Conservation (phyloP, 2,888 invertebrate species). For the Chromoteleia sp. region DNA sequence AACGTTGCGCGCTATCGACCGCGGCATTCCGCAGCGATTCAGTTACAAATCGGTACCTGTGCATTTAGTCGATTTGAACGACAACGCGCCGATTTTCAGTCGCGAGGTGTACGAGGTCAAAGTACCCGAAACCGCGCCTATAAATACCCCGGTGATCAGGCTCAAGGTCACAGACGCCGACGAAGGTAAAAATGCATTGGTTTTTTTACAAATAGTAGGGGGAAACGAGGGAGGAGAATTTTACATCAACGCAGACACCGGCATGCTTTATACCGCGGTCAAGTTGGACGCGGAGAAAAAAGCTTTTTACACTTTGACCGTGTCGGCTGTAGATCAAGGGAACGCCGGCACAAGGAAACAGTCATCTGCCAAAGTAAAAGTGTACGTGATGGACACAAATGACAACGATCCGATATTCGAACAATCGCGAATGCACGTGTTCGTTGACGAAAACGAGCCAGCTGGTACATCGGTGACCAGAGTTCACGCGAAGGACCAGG, state of each 20-base stretch:
- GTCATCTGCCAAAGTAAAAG: conserved; percentile 95
- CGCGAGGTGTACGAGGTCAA: conserved; percentile 94
- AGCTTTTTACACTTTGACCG: conserved; percentile 93
- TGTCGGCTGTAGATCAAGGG: conserved; percentile 95
- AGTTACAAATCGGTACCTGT: conserved; percentile 93
- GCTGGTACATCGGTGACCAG: conserved; percentile 93
- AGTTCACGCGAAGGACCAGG: conserved; percentile 94
- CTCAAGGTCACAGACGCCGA: conserved; percentile 95
- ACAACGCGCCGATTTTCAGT: conserved; percentile 94
- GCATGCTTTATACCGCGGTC: conserved; percentile 94
- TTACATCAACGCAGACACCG: conserved; percentile 93
- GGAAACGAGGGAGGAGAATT: conserved; percentile 97
- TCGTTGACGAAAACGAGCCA: conserved; percentile 94
- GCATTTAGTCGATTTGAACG: conserved; percentile 92
- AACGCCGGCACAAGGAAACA: conserved; percentile 93
- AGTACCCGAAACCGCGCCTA: conserved; percentile 94
- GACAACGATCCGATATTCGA: conserved; percentile 97
- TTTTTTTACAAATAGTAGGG: conserved; percentile 94
- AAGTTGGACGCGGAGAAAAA: conserved; percentile 93
- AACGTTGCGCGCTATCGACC: conserved; percentile 93
- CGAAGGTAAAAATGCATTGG: conserved; percentile 92
- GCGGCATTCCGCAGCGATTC: conserved; percentile 91
- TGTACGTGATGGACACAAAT: conserved; percentile 95
- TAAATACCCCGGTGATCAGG: conserved; percentile 94
- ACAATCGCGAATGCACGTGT: conserved; percentile 88